Base-by-base conservation (phyloP, 2,888 invertebrate genomes). In the Macaria liturata region DNA sequence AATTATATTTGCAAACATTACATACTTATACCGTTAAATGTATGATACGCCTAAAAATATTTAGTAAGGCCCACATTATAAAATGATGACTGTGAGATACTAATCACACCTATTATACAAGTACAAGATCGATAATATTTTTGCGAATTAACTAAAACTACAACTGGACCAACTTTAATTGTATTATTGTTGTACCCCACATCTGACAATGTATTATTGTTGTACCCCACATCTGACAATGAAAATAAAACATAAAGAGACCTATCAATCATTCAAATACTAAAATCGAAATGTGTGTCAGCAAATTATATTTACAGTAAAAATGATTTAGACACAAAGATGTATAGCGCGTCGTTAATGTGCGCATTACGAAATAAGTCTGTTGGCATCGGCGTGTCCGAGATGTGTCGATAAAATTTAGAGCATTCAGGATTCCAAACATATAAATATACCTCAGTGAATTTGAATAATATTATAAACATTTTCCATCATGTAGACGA, bases 391-490 rank as follows among this genome's bases (percentile, higher is more conserved):
- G 39, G 39, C 9, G n/a, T 20, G 51, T 43, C 46, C 20, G 30
- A 9, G 39, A 40, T 37, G 20, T 43, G 47, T 37, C 46, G 45
- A 40, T 57, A 42, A 9, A 47, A 54, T 57, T 60, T 57, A 59
- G 44, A 54, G 50, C 54, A 65, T 59, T 55, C 49, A 34, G 48
- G 49, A 65, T 59, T 59, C 52, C 32, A 57, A 65, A 64, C 54
- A 58, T 58, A 61, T 57, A 66, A 42, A 69, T 52, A 64, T 61
- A 63, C 59, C 68, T 75, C 76, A 75, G 76, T 71, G 78, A 78
- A 75, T 83, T 80, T 72, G 84, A 66, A 90, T 90, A 89, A 90
- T 84, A 90, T 89, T 89, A 91, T 89, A 89, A 91, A 90, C 76
- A 79, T 76, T 77, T 50, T 54, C 79, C 80, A 84, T 84, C 80